Conservation (phyloP, 2,113 vertebrate genomes). For the Geococcyx californianus region DNA sequence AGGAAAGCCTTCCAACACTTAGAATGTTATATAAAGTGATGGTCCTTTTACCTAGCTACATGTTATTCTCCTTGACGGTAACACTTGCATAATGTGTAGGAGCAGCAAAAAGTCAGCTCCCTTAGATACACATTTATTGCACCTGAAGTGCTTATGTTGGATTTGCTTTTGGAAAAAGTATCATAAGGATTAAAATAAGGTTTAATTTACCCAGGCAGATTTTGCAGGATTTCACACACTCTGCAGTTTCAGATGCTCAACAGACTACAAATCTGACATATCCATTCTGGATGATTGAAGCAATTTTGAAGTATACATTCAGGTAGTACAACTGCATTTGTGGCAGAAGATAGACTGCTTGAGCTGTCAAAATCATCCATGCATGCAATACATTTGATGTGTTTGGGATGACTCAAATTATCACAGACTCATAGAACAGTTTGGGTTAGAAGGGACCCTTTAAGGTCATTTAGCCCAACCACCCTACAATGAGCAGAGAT, state of each 20-base stretch:
- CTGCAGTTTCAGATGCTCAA: background rate
- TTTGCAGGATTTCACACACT: background rate
- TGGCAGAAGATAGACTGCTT: background rate
- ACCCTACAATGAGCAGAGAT: background rate
- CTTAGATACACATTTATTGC: background rate
- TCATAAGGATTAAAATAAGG: background rate
- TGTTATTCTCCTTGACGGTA: background rate
- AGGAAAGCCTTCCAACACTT: background rate
- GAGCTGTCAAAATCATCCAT: background rate
- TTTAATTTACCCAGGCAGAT: background rate
- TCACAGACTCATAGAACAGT: background rate
- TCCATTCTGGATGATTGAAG: background rate
- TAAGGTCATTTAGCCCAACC: background rate
- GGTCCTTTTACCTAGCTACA: background rate
- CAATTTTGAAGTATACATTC: background rate
- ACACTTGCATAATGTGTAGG: background rate
- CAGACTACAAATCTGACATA: background rate
- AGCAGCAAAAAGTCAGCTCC: background rate
- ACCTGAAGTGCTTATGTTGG: background rate
- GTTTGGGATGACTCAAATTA: background rate
- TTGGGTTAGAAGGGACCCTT: background rate
- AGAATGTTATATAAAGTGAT: background rate
- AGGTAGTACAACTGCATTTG: background rate
- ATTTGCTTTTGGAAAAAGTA: background rate
- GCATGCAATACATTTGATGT: background rate